A percentile compares a stretch with the other conserved stretches of the same genome.
These are phyloP conservation scores for Brachionichthys hirsutus DNA, from an alignment of 2,113 vertebrate species.

Conservation along the genomic window DNA sequence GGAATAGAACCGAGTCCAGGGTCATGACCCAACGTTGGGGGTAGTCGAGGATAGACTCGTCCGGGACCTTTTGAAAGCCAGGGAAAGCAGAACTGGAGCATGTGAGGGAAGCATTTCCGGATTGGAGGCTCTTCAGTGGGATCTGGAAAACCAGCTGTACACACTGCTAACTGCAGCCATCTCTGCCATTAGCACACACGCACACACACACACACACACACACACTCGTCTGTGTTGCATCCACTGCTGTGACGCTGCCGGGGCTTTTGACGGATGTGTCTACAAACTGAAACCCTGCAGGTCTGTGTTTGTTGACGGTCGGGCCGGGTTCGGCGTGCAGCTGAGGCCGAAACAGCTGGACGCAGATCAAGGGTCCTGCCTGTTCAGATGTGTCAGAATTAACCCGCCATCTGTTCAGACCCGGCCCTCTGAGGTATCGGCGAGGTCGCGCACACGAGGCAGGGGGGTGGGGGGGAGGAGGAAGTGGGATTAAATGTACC, in stretches of 20 bases:
- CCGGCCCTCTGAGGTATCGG: no score
- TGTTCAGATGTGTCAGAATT: slow-evolving; percentile 21
- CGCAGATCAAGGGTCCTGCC: slow-evolving; percentile 37
- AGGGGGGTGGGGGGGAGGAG: not conserved
- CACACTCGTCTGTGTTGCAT: slow-evolving; percentile 11
- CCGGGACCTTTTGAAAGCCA: no score
- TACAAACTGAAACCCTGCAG: slow-evolving; percentile 7
- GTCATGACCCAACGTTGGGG: no score
- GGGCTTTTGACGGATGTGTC: not conserved
- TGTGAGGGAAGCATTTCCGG: no score
- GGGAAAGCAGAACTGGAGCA: slow-evolving; percentile 12
- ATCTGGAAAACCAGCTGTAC: no score
- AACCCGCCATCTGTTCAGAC: slow-evolving; percentile 46
- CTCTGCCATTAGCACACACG: slow-evolving; percentile 11
- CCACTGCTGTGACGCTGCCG: not conserved
- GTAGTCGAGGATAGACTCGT: no score
- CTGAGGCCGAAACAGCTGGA: slow-evolving; percentile 46
- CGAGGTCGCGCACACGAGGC: slow-evolving; percentile 20
- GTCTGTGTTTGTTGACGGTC: slow-evolving; percentile 33
- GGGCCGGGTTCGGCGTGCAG: slow-evolving; percentile 22
- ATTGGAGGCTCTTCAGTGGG: no score
- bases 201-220: not conserved
- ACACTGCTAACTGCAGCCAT: slow-evolving; percentile 51
- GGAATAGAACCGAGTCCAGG: no score
- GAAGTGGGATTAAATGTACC: not conserved